Conservation (phyloP, 2,797 vertebrate species). For the Enteromius paludinosus region DNA sequence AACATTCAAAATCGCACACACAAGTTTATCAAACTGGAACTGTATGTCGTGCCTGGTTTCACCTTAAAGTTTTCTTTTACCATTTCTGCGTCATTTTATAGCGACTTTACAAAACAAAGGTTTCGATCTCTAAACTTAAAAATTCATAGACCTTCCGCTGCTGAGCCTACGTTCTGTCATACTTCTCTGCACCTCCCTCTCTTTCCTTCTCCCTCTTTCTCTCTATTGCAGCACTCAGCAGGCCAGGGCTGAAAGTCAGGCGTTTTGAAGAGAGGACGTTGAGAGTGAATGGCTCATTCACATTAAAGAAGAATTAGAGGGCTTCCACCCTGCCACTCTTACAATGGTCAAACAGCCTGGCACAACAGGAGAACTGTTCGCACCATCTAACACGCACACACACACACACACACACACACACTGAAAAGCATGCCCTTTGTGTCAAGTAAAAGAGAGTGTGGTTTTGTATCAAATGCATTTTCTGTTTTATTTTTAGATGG, state of each 20-base stretch:
- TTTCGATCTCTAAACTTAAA: constrained; percentile 11
- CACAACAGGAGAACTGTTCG: constrained; percentile 64
- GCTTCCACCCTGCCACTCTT: constrained; percentile 70
- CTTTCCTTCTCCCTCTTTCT: constrained; percentile 49
- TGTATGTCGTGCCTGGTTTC: background rate
- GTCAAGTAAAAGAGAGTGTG: constrained; percentile 43
- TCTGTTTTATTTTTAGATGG: constrained; percentile 40
- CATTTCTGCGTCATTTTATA: background rate
- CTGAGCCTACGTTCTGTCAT: constrained; percentile 21
- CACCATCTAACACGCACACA: constrained; percentile 29
- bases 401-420: constrained; percentile 17
- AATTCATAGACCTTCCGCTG: constrained; percentile 10
- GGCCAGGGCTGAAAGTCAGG: constrained; percentile 50
- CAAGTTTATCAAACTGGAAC: background rate
- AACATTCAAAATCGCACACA: background rate
- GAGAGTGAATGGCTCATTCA: constrained; percentile 83
- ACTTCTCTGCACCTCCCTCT: constrained; percentile 33
- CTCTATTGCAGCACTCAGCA: constrained; percentile 44
- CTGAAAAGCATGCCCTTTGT: constrained; percentile 40
- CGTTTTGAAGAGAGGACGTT: constrained; percentile 61
- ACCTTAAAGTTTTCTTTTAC: background rate
- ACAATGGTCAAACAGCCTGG: constrained; percentile 60
- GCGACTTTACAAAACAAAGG: constrained; percentile 4
- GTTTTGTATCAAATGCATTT: constrained; percentile 56
- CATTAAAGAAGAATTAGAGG: constrained; percentile 83